Conservation (phyloP, 1,140 invertebrate genomes). For the Pseudomyrmex sp. region DNA sequence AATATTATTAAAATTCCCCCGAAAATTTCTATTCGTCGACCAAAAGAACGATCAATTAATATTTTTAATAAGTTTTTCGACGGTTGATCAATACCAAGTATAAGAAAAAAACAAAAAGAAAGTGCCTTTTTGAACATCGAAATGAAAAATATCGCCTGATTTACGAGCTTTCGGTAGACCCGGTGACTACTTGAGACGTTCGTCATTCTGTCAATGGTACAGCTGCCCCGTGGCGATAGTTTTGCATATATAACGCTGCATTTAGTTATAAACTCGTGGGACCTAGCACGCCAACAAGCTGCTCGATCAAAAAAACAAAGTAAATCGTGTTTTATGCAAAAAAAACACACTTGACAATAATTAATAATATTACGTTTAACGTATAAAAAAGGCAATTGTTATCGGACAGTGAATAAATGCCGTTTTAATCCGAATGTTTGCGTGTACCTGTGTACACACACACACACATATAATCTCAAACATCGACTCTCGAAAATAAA, state of each 20-base stretch:
- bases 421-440: background rate
- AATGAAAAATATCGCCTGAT: constrained; percentile 69
- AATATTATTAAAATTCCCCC: background rate
- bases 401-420: constrained; percentile 4
- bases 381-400: background rate
- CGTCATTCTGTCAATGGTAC: constrained; percentile 71
- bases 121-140: constrained; percentile 59
- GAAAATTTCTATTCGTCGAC: background rate
- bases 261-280: constrained; percentile 40
- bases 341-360: background rate
- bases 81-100: background rate
- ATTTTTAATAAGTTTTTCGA: background rate
- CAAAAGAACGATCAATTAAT: too few relatives aligned
- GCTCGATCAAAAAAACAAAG: constrained; percentile 9
- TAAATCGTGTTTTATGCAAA: background rate
- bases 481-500: constrained; percentile 28
- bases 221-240: constrained; percentile 62
- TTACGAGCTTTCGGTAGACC: constrained; percentile 68
- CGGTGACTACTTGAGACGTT: constrained; percentile 67
- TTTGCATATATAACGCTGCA: constrained; percentile 50
- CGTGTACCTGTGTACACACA: constrained; percentile 6
- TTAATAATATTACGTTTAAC: background rate
- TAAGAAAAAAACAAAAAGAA: constrained; percentile 5
- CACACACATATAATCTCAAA: constrained; percentile 35
- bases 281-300: background rate